These are phyloP conservation scores for Montifringilla adamsi DNA, from an alignment of 2,113 vertebrate species.

Conservation along the genomic window DNA sequence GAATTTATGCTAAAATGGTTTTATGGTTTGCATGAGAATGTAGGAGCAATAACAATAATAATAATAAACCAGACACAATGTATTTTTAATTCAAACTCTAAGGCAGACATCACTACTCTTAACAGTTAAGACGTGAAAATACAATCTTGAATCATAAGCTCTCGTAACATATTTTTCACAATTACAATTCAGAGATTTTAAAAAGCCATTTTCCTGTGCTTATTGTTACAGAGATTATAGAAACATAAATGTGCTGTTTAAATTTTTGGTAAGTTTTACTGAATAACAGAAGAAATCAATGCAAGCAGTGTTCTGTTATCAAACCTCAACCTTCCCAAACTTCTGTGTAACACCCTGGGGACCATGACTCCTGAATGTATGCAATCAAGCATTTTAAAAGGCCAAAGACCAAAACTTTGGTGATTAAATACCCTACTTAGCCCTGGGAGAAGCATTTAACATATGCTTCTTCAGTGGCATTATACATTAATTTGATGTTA, in stretches of 20 bases:
- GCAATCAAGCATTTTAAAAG: slow-evolving; percentile 19
- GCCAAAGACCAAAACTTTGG: neutral
- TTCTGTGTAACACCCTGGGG: neutral
- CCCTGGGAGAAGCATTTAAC: neutral
- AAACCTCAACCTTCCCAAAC: neutral
- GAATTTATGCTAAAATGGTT: slow-evolving; percentile 1
- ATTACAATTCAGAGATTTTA: neutral
- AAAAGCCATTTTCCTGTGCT: neutral
- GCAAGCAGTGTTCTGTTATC: neutral
- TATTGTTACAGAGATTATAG: neutral
- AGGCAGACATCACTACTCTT: neutral
- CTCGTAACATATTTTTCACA: neutral
- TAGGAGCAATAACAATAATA: neutral
- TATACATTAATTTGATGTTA: neutral
- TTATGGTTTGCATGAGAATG: neutral
- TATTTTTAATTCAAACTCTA: neutral
- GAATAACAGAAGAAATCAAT: neutral
- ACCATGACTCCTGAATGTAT: neutral
- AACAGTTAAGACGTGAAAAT: neutral
- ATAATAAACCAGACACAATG: neutral
- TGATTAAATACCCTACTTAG: neutral
- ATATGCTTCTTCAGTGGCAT: neutral
- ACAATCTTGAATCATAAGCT: neutral
- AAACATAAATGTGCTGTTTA: neutral
- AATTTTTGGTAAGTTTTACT: neutral